Conservation (phyloP, 2,113 vertebrate genomes). For the Calonectris borealis region DNA sequence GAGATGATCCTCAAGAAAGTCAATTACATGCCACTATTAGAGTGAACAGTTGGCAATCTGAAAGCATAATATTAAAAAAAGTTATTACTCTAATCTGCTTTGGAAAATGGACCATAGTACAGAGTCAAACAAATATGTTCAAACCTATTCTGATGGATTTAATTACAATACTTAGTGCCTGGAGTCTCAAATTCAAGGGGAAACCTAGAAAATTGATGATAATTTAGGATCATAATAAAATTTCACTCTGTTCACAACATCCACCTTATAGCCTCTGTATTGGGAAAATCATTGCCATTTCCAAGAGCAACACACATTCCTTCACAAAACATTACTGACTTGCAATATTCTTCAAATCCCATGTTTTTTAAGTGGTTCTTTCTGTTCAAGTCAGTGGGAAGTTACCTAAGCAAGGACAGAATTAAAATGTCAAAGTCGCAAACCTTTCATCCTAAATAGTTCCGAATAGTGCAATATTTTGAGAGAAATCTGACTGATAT, state of each 20-base stretch:
- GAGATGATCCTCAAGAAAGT: conserved; percentile 40
- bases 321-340: not conserved
- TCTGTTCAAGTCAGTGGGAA: not conserved
- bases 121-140: not conserved
- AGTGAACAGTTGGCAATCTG: not conserved
- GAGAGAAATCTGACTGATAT: not conserved
- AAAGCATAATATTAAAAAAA: conserved; percentile 39
- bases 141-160: not conserved
- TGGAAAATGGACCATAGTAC: conserved; percentile 8
- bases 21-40: not conserved
- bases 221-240: not conserved
- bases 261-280: not conserved
- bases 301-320: not conserved
- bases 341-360: not conserved
- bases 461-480: not conserved
- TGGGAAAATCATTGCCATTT: not conserved
- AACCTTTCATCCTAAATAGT: not conserved
- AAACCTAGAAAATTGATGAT: not conserved
- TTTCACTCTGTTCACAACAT: not conserved
- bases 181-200: conserved; percentile 11
- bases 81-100: conserved; percentile 32
- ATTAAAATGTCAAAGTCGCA: not conserved
- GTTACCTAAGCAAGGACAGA: not conserved
- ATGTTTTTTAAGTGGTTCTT: not conserved
- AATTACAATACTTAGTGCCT: not conserved